A percentile compares a stretch with the other conserved stretches of the same genome.
Evolutionary conservation across 2,797 vertebrate genomes (phyloP).

Genomic region (Heliangelus exortis): DNA sequence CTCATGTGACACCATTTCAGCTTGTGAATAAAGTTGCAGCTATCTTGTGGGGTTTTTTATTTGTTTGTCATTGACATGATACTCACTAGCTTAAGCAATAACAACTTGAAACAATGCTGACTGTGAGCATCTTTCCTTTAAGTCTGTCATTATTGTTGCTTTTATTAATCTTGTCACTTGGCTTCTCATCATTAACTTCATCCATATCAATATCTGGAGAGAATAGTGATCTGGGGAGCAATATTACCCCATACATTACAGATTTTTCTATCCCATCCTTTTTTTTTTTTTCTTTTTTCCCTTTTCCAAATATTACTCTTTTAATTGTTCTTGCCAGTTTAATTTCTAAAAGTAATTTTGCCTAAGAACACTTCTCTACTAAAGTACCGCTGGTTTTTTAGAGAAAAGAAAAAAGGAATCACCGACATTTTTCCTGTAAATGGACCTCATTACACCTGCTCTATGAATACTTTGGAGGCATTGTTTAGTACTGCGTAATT

Average conservation of each 20-base stretch:
- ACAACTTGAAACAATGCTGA: neutral
- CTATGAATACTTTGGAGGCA: neutral
- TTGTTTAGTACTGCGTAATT: neutral
- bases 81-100: neutral
- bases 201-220: neutral
- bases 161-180: neutral
- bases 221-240: neutral
- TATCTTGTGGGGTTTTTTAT: fast-evolving
- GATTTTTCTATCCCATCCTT: neutral
- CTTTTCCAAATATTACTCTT: neutral
- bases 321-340: neutral
- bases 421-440: neutral
- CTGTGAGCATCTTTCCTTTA: neutral
- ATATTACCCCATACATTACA: neutral
- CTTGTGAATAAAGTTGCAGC: neutral
- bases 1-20: neutral
- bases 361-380: neutral
- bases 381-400: neutral
- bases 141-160: neutral
- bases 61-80: neutral
- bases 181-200: neutral
- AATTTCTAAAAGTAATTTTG: neutral
- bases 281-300: neutral
- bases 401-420: neutral
- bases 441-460: constrained; percentile 17